Evolutionary conservation across 2,797 vertebrate species (phyloP), one percentile per base, ranked within the genome.

Genomic region (Danio jaintianensis): DNA sequence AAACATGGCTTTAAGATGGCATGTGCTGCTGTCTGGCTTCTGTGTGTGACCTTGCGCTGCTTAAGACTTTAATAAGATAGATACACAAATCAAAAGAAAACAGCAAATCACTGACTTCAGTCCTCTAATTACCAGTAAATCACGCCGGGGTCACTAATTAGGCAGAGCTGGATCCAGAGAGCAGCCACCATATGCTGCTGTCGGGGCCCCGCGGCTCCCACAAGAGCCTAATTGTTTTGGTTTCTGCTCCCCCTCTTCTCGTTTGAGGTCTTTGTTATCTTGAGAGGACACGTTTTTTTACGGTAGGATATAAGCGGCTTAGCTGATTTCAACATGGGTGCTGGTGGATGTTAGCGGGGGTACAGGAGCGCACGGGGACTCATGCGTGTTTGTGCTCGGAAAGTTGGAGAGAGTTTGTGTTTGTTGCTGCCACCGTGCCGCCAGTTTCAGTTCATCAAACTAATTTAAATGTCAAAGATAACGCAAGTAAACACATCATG

Each of bases 141-240:
- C 86, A 85, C 64, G 70, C 85, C 75, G 77, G 81, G 79, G 69
- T 88, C 80, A 72, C 85, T 92, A 91, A 92, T 91, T 89, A 89
- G 88, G 78, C 80, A 83, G 86, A 80, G 38, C 2, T 78, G 72
- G 61, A 86, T 87, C 83, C 85, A 85, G 86, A 90, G 78, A 88
- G 86, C 86, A 86, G 84, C 78, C 87, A 90, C 91, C 93, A 94
- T 93, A 93, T 95, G 94, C 80, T 80, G 82, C 87, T 85, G 88
- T 84, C 81, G 83, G 87, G 87, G 78, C 82, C 83, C 83, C 82
- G 76, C 85, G 86, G 87, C 87, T 91, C 84, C 91, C 43, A 83
- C 38, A 66, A 80, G 73, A 75, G 45, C 72, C 90, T 93, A 93
- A 93, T 93, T 91, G 90, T 90, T 91, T 92, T 90, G 87, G 85